Evolutionary conservation across 2,797 vertebrate species (phyloP).

Genomic region (Enteromius viviparus): DNA sequence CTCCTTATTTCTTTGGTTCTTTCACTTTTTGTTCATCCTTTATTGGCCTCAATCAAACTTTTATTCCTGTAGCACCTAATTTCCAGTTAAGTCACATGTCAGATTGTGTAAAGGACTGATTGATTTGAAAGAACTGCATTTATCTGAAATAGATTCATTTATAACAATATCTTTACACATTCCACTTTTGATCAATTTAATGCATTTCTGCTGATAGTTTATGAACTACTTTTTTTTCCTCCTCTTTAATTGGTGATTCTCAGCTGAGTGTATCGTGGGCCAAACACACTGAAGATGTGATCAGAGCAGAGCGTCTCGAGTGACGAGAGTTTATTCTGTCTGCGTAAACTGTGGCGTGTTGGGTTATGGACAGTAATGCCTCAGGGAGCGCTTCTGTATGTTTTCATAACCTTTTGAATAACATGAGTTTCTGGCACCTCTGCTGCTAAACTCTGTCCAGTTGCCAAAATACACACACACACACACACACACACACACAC

Average conservation of each 20-base stretch:
- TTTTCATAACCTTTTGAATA: constrained; percentile 66
- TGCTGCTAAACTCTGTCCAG: constrained; percentile 44
- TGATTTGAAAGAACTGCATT: not conserved
- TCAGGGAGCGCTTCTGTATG: constrained; percentile 44
- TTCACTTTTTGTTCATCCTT: too few species aligned
- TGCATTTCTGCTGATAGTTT: not conserved
- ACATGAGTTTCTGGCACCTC: constrained; percentile 63
- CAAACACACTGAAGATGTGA: not conserved
- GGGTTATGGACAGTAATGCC: constrained; percentile 31
- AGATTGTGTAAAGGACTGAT: too few species aligned
- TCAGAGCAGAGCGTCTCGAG: not conserved
- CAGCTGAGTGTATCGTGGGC: not conserved
- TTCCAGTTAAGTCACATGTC: too few species aligned
- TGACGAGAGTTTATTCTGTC: constrained; percentile 17
- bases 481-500: not conserved
- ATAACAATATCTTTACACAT: not conserved
- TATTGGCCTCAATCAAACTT: too few species aligned
- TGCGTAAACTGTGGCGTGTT: constrained; percentile 12
- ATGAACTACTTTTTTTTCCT: not conserved
- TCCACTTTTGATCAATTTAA: not conserved
- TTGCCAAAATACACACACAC: too few species aligned
- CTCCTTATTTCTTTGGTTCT: too few species aligned
- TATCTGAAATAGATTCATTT: not conserved
- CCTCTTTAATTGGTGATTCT: not conserved
- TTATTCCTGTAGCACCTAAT: too few species aligned